Evolutionary conservation across 2,113 vertebrate species (phyloP).

Genomic region (Grammomys dolichurus): DNA sequence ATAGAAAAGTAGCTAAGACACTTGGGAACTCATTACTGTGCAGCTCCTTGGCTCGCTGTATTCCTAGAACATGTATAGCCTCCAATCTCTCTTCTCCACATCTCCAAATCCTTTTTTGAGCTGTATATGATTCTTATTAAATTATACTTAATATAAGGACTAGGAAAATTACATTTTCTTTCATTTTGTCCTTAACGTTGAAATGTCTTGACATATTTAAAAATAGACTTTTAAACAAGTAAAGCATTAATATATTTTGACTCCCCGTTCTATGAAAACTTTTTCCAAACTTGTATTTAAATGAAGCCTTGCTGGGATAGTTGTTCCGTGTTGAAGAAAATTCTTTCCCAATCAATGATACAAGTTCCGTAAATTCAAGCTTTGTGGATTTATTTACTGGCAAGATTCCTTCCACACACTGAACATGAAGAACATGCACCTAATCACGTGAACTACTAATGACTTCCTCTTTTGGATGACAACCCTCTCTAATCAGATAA

Average conservation of each 20-base stretch:
- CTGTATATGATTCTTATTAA: neutral
- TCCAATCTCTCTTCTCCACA: neutral
- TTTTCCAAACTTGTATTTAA: conserved; percentile 26
- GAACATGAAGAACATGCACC: conserved; percentile 41
- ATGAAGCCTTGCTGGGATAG: neutral
- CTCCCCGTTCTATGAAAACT: neutral
- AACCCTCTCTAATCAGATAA: conserved; percentile 80
- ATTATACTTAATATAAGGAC: neutral
- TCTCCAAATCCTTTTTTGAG: neutral
- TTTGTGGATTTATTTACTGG: conserved; percentile 39
- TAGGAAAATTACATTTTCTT: neutral
- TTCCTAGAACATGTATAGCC: neutral
- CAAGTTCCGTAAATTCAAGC: neutral
- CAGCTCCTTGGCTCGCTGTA: neutral
- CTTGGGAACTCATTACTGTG: neutral
- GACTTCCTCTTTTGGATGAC: conserved; percentile 75
- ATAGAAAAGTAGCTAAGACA: neutral
- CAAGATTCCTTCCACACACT: neutral
- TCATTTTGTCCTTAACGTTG: neutral
- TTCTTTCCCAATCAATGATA: neutral
- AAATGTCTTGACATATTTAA: neutral
- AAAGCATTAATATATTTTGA: neutral
- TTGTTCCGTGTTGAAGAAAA: conserved; percentile 30
- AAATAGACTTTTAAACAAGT: neutral
- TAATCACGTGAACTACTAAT: conserved; percentile 64